A percentile compares a stretch with the other conserved stretches of the same genome.
phyloP scores from a whole-genome alignment of 1,140 invertebrate genomes.

The Steinernema feltiae region DNA sequence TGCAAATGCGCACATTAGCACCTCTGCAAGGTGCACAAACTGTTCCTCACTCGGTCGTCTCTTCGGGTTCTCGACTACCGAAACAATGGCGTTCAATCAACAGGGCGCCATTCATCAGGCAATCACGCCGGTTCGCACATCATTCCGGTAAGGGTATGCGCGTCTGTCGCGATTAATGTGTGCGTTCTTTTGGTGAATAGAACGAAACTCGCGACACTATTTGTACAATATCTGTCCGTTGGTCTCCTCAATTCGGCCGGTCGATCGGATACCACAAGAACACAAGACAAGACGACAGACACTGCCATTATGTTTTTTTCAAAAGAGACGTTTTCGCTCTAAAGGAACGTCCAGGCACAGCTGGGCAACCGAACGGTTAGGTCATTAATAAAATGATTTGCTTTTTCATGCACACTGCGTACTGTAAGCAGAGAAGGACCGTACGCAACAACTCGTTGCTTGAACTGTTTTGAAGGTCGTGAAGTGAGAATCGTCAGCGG shows the following conservation, averaged over 20 bases:
- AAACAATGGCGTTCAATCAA: constrained; percentile 14
- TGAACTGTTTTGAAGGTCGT: too few relatives aligned
- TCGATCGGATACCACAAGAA: not conserved
- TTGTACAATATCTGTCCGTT: not conserved
- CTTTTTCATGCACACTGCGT: too few relatives aligned
- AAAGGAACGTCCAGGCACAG: not conserved
- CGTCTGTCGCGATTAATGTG: constrained; percentile 3
- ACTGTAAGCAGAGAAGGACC: too few relatives aligned
- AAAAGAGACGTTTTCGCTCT: not conserved
- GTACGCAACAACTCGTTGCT: too few relatives aligned
- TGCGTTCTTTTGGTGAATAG: not conserved
- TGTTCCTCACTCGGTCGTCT: not conserved
- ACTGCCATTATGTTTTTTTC: not conserved
- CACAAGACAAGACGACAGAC: not conserved
- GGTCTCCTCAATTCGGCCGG: not conserved
- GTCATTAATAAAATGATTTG: not conserved
- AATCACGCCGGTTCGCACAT: not conserved
- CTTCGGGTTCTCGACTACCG: not conserved
- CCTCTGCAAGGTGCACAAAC: not conserved
- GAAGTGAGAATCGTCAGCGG: too few relatives aligned
- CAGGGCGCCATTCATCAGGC: constrained; percentile 6
- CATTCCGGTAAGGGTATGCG: not conserved
- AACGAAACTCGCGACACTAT: not conserved
- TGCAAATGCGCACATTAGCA: constrained; percentile 3
- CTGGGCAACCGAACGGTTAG: not conserved